Conservation (phyloP, 2,113 vertebrate species). For the Mesembrinibis cayennensis region DNA sequence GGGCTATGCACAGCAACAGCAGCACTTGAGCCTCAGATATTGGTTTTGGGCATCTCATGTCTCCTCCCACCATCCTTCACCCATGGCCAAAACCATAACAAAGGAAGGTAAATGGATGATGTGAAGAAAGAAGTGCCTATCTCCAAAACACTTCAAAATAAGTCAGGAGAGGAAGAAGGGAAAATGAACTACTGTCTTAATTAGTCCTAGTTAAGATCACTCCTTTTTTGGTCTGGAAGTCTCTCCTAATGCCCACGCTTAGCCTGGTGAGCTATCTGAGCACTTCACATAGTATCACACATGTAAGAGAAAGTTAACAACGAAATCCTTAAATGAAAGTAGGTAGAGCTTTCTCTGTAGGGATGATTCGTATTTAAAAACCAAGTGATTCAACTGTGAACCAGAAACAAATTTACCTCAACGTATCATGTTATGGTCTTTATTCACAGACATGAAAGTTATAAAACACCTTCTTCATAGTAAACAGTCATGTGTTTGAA, state of each 20-base stretch:
- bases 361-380: not conserved
- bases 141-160: not conserved
- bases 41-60: not conserved
- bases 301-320: not conserved
- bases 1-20: not conserved
- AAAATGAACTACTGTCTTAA: not conserved
- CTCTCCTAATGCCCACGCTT: not conserved
- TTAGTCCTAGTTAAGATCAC: not conserved
- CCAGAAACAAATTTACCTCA: not conserved
- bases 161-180: not conserved
- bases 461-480: not conserved
- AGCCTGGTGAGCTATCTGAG: not conserved
- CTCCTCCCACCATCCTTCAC: not conserved
- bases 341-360: not conserved
- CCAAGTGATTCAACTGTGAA: not conserved
- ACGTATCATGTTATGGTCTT: rapidly evolving
- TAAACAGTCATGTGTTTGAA: not conserved
- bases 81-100: not conserved
- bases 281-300: not conserved
- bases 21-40: not conserved
- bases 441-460: not conserved
- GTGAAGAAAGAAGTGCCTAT: not conserved
- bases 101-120: not conserved
- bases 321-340: not conserved
- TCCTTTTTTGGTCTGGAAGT: not conserved